Evolutionary conservation across 2,888 invertebrate species (phyloP).

Genomic region (Odontothrips loti): DNA sequence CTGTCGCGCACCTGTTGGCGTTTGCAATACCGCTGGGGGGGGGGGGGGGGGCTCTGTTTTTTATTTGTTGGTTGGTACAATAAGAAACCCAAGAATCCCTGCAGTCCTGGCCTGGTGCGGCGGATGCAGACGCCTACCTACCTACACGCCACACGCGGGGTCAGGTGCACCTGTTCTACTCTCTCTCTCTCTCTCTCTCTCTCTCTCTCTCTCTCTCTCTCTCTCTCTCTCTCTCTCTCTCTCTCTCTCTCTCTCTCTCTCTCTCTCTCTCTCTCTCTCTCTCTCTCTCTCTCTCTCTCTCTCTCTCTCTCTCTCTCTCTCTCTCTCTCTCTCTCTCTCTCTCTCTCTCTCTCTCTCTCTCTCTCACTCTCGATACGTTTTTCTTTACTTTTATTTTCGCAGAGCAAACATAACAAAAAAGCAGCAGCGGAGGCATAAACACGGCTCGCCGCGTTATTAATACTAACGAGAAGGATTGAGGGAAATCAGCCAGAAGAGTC

Average conservation of each 20-base stretch:
- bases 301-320: background rate
- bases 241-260: background rate
- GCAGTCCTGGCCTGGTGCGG: too few species aligned
- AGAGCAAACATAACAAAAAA: background rate
- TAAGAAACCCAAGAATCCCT: too few species aligned
- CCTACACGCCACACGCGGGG: too few species aligned
- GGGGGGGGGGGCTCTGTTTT: too few species aligned
- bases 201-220: background rate
- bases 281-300: background rate
- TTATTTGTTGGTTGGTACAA: too few species aligned
- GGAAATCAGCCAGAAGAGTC: background rate
- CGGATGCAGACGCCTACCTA: too few species aligned
- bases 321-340: background rate
- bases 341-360: too few species aligned
- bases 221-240: background rate
- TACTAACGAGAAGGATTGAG: background rate
- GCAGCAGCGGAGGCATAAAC: background rate
- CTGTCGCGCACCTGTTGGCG: background rate
- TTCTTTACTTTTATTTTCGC: too few species aligned
- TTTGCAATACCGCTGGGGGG: too few species aligned
- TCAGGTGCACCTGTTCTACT: background rate
- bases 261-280: background rate
- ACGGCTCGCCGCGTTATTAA: background rate
- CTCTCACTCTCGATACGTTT: too few species aligned
- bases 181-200: background rate